A percentile compares a stretch with the other conserved stretches of the same genome.
phyloP scores from a whole-genome alignment of 2,797 vertebrate species.

The Diplodus puntazzo region DNA sequence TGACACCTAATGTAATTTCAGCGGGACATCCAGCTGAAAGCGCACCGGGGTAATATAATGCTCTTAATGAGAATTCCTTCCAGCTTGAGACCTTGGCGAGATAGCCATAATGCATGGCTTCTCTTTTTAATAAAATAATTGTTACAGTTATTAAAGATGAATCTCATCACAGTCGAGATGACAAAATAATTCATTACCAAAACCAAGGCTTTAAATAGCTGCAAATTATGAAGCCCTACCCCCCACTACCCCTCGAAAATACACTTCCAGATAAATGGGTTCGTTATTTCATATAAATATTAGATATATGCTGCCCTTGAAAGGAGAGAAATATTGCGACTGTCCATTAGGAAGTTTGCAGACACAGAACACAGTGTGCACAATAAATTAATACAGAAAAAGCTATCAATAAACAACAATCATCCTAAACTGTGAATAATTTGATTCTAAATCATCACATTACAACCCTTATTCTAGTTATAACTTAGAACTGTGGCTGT shows the following conservation, averaged over 20 bases:
- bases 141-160: conserved; percentile 90
- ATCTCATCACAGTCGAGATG: conserved; percentile 87
- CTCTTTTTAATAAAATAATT: conserved; percentile 89
- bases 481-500: neutral
- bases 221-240: conserved; percentile 83
- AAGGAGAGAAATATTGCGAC: conserved; percentile 69
- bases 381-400: conserved; percentile 52
- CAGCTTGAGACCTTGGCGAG: conserved; percentile 81
- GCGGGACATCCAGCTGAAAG: conserved; percentile 82
- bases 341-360: conserved; percentile 68
- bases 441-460: neutral
- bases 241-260: conserved; percentile 67
- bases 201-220: conserved; percentile 87
- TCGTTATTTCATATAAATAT: conserved; percentile 85
- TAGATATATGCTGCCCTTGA: conserved; percentile 82
- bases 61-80: conserved; percentile 88
- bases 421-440: conserved; percentile 14
- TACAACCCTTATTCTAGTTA: neutral
- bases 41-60: conserved; percentile 85
- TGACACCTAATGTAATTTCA: conserved; percentile 88
- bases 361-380: conserved; percentile 18
- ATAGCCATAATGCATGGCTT: conserved; percentile 86
- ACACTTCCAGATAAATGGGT: conserved; percentile 81
- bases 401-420: conserved; percentile 28
- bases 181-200: conserved; percentile 90